Conservation (phyloP, 2,113 vertebrate genomes). For the Ahaetulla prasina region DNA sequence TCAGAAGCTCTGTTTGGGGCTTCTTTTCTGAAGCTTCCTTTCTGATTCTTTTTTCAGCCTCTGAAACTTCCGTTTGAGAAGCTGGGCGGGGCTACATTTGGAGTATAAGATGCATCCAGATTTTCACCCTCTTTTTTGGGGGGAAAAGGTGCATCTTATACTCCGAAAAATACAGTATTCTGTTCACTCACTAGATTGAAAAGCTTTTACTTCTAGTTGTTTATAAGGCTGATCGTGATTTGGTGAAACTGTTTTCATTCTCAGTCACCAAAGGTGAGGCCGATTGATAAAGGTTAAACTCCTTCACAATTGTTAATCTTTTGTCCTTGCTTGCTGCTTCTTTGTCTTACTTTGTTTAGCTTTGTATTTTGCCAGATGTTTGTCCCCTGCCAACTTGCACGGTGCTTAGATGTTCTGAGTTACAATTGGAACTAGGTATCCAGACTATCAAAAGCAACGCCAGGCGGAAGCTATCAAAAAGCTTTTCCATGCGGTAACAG, state of each 20-base stretch:
- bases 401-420: neutral
- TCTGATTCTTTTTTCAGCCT: too few relatives aligned
- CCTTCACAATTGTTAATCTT: neutral
- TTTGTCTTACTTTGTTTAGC: neutral
- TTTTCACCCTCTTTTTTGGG: too few relatives aligned
- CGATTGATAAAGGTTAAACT: constrained; percentile 18
- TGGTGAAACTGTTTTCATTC: neutral
- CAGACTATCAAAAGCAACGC: neutral
- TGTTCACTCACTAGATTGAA: neutral
- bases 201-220: neutral
- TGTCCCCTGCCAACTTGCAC: constrained; percentile 3
- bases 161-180: too few relatives aligned
- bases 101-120: too few relatives aligned
- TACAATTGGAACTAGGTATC: neutral
- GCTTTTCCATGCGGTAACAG: neutral
- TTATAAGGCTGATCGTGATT: neutral
- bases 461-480: neutral
- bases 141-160: too few relatives aligned
- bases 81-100: too few relatives aligned
- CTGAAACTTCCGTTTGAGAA: too few relatives aligned
- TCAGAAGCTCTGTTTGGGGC: too few relatives aligned
- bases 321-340: neutral
- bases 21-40: too few relatives aligned
- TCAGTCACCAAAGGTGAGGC: neutral
- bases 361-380: constrained; percentile 24